These are phyloP conservation scores for Acleris emargana DNA, from an alignment of 2,888 invertebrate genomes.

Conservation along the genomic window DNA sequence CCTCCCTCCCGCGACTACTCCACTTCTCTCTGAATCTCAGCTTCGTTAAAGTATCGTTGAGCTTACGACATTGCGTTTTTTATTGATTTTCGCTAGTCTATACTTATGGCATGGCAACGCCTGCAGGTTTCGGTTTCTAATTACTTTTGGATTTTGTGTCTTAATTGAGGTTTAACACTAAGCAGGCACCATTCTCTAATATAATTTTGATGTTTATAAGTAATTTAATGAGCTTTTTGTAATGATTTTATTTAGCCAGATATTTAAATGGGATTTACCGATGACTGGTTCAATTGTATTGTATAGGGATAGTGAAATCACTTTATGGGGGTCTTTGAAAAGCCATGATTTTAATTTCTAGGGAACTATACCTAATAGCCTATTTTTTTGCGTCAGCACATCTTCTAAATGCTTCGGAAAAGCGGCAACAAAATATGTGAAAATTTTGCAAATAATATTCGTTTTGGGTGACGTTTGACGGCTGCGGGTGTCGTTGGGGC, in stretches of 20 bases:
- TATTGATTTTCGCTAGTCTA: slow-evolving; percentile 13
- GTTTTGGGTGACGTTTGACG: slow-evolving; percentile 47
- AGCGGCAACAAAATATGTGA: slow-evolving; percentile 77
- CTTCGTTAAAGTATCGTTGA: slow-evolving; percentile 52
- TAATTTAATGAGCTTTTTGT: neutral
- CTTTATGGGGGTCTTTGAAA: slow-evolving; percentile 2
- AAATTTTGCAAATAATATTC: slow-evolving; percentile 72
- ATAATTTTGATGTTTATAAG: neutral
- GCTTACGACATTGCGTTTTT: slow-evolving; percentile 23
- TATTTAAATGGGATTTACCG: neutral
- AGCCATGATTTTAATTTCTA: slow-evolving; percentile 14
- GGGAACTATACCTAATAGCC: slow-evolving; percentile 27
- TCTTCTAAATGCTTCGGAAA: slow-evolving; percentile 70
- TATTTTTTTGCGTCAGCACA: slow-evolving; percentile 59
- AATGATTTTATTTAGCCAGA: slow-evolving; percentile 7
- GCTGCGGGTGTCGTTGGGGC: slow-evolving; percentile 56
- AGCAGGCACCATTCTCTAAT: slow-evolving; percentile 31
- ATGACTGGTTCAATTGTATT: slow-evolving; percentile 1
- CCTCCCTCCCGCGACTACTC: slow-evolving; percentile 68
- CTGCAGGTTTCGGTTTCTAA: neutral
- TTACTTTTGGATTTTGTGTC: neutral
- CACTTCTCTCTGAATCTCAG: slow-evolving; percentile 82
- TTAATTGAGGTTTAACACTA: slow-evolving; percentile 22
- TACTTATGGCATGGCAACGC: slow-evolving; percentile 1
- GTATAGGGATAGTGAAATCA: slow-evolving; percentile 1